phyloP scores from a whole-genome alignment of 1,140 invertebrate genomes.

The Zophobas morio region DNA sequence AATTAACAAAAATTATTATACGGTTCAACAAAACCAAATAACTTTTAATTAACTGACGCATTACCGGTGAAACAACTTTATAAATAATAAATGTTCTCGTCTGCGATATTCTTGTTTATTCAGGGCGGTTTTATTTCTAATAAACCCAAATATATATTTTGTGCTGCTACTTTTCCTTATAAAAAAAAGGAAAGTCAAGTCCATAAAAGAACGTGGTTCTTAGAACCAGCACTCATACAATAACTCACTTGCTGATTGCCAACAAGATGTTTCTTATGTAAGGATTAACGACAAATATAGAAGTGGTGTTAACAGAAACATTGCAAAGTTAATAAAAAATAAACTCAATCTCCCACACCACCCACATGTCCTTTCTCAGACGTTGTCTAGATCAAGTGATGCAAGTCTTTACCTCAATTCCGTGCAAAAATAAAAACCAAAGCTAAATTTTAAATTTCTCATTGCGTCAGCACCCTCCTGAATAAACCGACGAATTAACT shows the following conservation, averaged over 20 bases:
- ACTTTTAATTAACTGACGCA: too few relatives aligned
- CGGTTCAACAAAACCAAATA: too few relatives aligned
- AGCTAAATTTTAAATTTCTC: too few relatives aligned
- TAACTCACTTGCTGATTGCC: background rate
- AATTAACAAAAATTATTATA: too few relatives aligned
- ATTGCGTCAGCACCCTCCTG: background rate
- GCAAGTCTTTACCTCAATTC: background rate
- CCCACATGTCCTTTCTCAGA: slow-evolving; percentile 5
- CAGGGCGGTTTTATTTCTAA: too few relatives aligned
- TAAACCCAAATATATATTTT: too few relatives aligned
- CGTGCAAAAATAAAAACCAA: too few relatives aligned
- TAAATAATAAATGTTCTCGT: too few relatives aligned
- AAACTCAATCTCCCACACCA: slow-evolving; percentile 15
- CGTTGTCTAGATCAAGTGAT: slow-evolving; percentile 17
- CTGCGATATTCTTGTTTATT: too few relatives aligned
- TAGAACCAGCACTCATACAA: background rate
- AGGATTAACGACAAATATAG: background rate
- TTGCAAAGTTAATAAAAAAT: slow-evolving; percentile 2
- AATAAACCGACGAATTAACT: background rate
- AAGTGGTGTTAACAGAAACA: background rate
- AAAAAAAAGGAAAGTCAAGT: background rate
- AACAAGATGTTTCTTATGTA: background rate
- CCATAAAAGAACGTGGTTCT: background rate
- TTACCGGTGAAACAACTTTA: too few relatives aligned
- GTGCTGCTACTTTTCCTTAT: background rate